These are phyloP conservation scores for Dryobotodes eremita DNA, from an alignment of 2,888 invertebrate species.

Conservation along the genomic window DNA sequence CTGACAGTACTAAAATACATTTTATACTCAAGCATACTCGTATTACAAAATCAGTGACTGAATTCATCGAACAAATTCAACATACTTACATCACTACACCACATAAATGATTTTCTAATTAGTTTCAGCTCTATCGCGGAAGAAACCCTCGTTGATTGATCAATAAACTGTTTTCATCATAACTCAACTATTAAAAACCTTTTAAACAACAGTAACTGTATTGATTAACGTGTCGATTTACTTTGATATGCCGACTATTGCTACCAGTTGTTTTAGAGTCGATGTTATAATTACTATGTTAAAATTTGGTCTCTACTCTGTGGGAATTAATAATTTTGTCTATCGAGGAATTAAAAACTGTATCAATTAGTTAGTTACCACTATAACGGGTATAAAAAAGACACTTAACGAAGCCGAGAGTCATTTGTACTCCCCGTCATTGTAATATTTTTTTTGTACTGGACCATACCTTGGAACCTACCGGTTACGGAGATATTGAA, in stretches of 20 bases:
- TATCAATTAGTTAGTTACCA: conserved; percentile 6
- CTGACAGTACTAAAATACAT: neutral
- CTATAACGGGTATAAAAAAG: no score
- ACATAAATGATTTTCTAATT: conserved; percentile 66
- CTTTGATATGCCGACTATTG: conserved; percentile 62
- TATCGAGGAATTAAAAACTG: conserved; percentile 20
- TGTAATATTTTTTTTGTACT: no score
- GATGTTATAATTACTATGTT: conserved; percentile 60
- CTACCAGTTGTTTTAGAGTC: conserved; percentile 53
- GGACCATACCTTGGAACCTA: no score
- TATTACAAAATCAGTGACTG: neutral
- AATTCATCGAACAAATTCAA: conserved; percentile 5
- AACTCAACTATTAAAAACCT: conserved; percentile 73
- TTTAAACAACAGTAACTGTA: conserved; percentile 70
- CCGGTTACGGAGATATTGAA: no score
- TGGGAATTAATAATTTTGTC: conserved; percentile 44
- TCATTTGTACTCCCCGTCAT: no score
- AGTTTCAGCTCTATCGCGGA: conserved; percentile 69
- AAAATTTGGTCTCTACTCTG: conserved; percentile 35
- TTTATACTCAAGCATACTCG: neutral
- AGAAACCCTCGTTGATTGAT: conserved; percentile 78
- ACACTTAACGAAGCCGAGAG: no score
- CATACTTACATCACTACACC: conserved; percentile 55
- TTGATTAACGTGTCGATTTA: conserved; percentile 60
- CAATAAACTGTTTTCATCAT: conserved; percentile 77